Evolutionary conservation across 1,140 invertebrate genomes (phyloP).

Genomic region (Orussus abietinus): DNA sequence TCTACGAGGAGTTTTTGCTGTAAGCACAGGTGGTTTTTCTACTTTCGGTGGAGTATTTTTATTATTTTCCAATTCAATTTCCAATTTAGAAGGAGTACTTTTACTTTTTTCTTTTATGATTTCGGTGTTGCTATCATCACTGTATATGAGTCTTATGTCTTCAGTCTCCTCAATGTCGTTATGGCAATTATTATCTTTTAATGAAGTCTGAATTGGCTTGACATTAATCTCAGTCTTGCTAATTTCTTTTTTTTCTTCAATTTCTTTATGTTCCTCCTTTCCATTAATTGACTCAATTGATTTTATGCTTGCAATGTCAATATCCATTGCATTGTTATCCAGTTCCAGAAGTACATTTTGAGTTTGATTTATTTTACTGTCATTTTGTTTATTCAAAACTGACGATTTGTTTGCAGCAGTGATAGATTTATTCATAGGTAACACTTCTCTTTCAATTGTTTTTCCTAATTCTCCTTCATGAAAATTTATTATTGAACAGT

Average conservation of each 20-base stretch:
- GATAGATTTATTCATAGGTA: conserved; percentile 14
- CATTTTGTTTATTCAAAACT: too few relatives aligned
- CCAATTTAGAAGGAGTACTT: conserved; percentile 17
- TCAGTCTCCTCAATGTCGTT: conserved; percentile 47
- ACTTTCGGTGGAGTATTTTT: conserved; percentile 34
- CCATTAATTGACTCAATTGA: conserved; percentile 29
- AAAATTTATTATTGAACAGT: conserved; percentile 88
- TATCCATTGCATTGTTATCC: conserved; percentile 47
- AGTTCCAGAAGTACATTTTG: conserved; percentile 35
- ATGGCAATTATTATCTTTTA: too few relatives aligned
- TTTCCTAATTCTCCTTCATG: conserved; percentile 76
- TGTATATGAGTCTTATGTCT: conserved; percentile 66
- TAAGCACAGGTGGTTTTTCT: conserved; percentile 23
- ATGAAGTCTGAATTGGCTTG: conserved; percentile 9
- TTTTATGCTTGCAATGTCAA: conserved; percentile 36
- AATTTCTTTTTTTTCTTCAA: conserved; percentile 28
- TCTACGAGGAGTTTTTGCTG: conserved; percentile 60
- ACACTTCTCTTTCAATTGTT: too few relatives aligned
- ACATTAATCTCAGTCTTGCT: too few relatives aligned
- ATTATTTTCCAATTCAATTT: conserved; percentile 14
- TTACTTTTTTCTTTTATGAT: conserved; percentile 24
- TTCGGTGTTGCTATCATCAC: conserved; percentile 47
- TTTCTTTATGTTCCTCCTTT: conserved; percentile 23
- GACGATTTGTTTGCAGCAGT: conserved; percentile 33
- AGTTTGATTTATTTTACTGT: too few relatives aligned